phyloP scores from a whole-genome alignment of 1,140 invertebrate species.

The Listronotus oregonensis region DNA sequence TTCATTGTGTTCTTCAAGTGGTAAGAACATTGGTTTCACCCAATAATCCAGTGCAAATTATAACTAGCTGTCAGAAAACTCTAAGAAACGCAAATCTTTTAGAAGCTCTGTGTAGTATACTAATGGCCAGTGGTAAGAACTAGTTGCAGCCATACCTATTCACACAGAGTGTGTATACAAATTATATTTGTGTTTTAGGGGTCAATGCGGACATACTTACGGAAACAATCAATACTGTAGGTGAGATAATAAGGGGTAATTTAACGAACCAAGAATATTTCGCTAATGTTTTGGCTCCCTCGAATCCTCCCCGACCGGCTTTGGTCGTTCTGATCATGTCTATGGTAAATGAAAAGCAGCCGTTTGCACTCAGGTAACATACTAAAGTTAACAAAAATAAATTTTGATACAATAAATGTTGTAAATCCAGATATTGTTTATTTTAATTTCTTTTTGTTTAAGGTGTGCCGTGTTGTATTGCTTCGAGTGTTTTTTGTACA shows the following conservation, averaged over 20 bases:
- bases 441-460: constrained; percentile 6
- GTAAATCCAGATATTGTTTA: neutral
- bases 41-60: constrained; percentile 59
- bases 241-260: constrained; percentile 92
- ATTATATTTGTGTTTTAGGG: no score
- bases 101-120: constrained; percentile 82
- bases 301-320: constrained; percentile 87
- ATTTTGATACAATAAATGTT: neutral
- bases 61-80: constrained; percentile 83
- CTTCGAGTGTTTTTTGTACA: constrained; percentile 94
- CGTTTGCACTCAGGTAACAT: constrained; percentile 72
- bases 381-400: no score
- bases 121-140: constrained; percentile 80
- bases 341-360: constrained; percentile 99
- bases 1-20: constrained; percentile 89
- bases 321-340: constrained; percentile 96
- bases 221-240: constrained; percentile 94
- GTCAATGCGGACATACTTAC: constrained; percentile 95
- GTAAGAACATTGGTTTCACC: constrained; percentile 69
- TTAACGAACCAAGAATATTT: constrained; percentile 91
- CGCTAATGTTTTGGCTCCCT: constrained; percentile 88
- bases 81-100: constrained; percentile 84
- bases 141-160: no score
- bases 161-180: no score
- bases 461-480: constrained; percentile 93